Evolutionary conservation across 2,113 vertebrate genomes (phyloP).

Genomic region (Macrotis lagotis): DNA sequence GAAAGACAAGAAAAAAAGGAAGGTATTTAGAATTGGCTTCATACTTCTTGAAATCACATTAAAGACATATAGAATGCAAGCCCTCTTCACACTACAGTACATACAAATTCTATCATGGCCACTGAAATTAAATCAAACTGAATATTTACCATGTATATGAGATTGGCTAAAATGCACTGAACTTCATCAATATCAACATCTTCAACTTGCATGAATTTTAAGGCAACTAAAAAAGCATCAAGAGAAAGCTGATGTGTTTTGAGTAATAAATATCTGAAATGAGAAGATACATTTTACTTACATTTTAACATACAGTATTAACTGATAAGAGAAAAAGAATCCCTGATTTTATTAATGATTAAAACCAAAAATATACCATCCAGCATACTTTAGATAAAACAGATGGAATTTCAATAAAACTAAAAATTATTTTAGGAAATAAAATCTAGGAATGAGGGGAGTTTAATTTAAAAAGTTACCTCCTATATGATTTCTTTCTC

Average conservation of each 20-base stretch:
- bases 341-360: neutral
- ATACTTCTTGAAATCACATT: neutral
- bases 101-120: neutral
- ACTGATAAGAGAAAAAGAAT: neutral
- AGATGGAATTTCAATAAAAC: neutral
- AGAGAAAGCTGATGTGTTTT: slow-evolving; percentile 95
- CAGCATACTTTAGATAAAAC: neutral
- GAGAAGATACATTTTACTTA: neutral
- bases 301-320: rapidly evolving
- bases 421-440: neutral
- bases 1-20: slow-evolving; percentile 19
- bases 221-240: slow-evolving; percentile 93
- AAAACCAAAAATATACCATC: neutral
- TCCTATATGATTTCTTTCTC: too few species aligned
- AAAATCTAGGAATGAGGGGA: neutral
- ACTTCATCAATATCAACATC: slow-evolving; percentile 97
- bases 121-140: too few species aligned
- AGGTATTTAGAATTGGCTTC: neutral
- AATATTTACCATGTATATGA: slow-evolving; percentile 94
- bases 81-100: neutral
- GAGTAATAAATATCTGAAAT: slow-evolving; percentile 90
- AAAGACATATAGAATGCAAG: too few species aligned
- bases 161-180: slow-evolving; percentile 96
- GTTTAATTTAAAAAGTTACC: neutral
- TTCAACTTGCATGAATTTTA: slow-evolving; percentile 95